Percentiles rank a stretch among this genome's conserved stretches.
Conservation (phyloP, 1,140 invertebrate species). For the Diachasma alloeum region DNA sequence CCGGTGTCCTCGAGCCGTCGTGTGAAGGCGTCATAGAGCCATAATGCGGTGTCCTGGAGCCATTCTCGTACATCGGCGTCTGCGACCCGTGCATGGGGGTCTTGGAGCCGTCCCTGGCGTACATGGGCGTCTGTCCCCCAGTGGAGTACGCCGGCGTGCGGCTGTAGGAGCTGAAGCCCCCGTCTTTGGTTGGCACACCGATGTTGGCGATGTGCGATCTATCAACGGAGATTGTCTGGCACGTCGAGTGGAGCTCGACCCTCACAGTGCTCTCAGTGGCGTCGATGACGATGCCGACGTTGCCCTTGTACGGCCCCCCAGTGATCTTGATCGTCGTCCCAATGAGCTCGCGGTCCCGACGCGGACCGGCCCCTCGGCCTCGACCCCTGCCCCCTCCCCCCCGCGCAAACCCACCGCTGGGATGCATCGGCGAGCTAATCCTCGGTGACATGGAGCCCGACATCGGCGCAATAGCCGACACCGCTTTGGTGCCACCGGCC, state of each 20-base stretch:
- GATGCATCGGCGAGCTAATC: constrained; percentile 86
- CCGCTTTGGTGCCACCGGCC: constrained; percentile 82
- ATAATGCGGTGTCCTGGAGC: constrained; percentile 91
- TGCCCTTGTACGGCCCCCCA: constrained; percentile 92
- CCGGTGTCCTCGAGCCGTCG: constrained; percentile 88
- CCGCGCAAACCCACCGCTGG: constrained; percentile 69
- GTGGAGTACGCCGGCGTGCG: constrained; percentile 78
- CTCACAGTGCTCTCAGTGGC: constrained; percentile 93
- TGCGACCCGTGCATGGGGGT: constrained; percentile 87
- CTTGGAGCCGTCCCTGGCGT: constrained; percentile 80
- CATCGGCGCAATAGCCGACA: constrained; percentile 46
- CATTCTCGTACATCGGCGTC: constrained; percentile 90
- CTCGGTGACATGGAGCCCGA: constrained; percentile 86
- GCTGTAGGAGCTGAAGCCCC: constrained; percentile 80
- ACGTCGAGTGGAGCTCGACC: constrained; percentile 95
- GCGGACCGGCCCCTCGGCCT: constrained; percentile 72
- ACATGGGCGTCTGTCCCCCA: constrained; percentile 85
- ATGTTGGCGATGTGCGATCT: constrained; percentile 87
- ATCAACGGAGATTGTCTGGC: constrained; percentile 97
- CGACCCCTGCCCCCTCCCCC: constrained; percentile 67
- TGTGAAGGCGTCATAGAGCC: constrained; percentile 92
- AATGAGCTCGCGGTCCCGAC: constrained; percentile 90
- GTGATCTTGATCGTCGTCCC: constrained; percentile 98
- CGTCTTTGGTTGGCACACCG: constrained; percentile 72
- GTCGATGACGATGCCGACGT: constrained; percentile 89